Evolutionary conservation across 2,888 invertebrate genomes (phyloP), one percentile per base, ranked within the genome.

Genomic region (Scotopteryx bipunctaria): DNA sequence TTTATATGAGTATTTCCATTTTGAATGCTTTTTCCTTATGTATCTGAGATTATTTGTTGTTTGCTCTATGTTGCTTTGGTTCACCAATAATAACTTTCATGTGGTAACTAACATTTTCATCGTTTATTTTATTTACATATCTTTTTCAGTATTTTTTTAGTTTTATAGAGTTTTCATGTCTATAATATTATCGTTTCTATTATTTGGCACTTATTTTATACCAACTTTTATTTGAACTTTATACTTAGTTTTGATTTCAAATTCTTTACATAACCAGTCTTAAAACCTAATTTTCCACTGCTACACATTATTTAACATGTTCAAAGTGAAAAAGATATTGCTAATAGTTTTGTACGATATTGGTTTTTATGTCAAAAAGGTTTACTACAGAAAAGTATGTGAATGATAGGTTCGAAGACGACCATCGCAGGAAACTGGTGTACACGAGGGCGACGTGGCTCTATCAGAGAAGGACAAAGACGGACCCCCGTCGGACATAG

Each of bases 401-500:
- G 19, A 16, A 29, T 8, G 15, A 27, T 35, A 50, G 49, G 9
- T 14, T 3, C 25, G 3, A 11, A 66, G 57, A 1, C 59, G 52
- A 17, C 29, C 57, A 17, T 64, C 75, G 4, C 63, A 60, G n/a
- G n/a, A n/a, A 8, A 42, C 47, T 0, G 69, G 68, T 13, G 55
- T 51, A 1, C 69, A 57, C 2, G 71, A 69, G 19, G 56, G 53
- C 1, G 78, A 79, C 4, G 64, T 60, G 9, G 59, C 67, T n/a
- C 45, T 63, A 1, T 57, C 69, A 2, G 78, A 81, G 5, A 64
- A 58, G 2, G 78, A 73, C 2, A 66, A 64, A 0, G 72, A 75
- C 13, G 72, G 59, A 1, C 71, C 67, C 1, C 55, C 58, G 0
- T 83, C 83, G 0, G 84, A 82, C 0, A 23, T 83, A 13, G 86